A percentile compares a stretch with the other conserved stretches of the same genome.
Evolutionary conservation across 2,797 vertebrate genomes (phyloP).

Genomic region (Sparidentex hasta): DNA sequence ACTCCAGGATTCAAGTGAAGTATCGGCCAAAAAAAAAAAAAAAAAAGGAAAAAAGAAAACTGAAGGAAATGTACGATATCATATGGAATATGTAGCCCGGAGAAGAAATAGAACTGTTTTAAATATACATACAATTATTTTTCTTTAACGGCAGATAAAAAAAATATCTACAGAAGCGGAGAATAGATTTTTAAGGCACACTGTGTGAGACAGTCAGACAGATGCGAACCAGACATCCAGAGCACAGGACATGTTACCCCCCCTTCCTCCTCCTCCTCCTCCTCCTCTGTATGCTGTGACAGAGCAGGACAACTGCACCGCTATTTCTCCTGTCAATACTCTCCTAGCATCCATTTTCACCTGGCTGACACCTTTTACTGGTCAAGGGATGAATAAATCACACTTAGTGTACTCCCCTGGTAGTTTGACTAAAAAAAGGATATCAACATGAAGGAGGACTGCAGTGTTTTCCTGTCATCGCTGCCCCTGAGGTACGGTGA

Average conservation of each 20-base stretch:
- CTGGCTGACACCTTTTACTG: constrained; percentile 92
- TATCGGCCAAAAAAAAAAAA: constrained; percentile 20
- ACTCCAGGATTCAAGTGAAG: constrained; percentile 67
- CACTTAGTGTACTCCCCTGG: constrained; percentile 92
- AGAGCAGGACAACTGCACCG: constrained; percentile 83
- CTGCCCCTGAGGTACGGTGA: constrained; percentile 92
- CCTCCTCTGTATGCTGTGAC: constrained; percentile 70
- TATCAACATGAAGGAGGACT: constrained; percentile 96
- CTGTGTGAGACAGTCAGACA: constrained; percentile 43
- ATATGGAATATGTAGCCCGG: constrained; percentile 61
- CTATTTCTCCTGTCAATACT: constrained; percentile 89
- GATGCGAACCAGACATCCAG: constrained; percentile 55
- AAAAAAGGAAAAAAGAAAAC: constrained; percentile 1
- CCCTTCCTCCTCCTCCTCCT: neutral
- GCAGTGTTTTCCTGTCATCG: constrained; percentile 93
- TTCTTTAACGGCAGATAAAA: constrained; percentile 26
- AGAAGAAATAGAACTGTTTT: constrained; percentile 42
- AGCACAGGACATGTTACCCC: constrained; percentile 57
- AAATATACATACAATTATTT: constrained; percentile 50
- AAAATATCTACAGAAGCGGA: constrained; percentile 11
- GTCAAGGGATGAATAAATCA: constrained; percentile 98
- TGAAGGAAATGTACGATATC: constrained; percentile 64
- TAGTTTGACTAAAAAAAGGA: constrained; percentile 92
- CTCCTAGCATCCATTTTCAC: constrained; percentile 91
- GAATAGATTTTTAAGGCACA: constrained; percentile 11